Percentiles rank a stretch among this genome's conserved stretches.
These are phyloP conservation scores for Deroplatys truncata DNA, from an alignment of 2,888 invertebrate genomes.

Conservation along the genomic window DNA sequence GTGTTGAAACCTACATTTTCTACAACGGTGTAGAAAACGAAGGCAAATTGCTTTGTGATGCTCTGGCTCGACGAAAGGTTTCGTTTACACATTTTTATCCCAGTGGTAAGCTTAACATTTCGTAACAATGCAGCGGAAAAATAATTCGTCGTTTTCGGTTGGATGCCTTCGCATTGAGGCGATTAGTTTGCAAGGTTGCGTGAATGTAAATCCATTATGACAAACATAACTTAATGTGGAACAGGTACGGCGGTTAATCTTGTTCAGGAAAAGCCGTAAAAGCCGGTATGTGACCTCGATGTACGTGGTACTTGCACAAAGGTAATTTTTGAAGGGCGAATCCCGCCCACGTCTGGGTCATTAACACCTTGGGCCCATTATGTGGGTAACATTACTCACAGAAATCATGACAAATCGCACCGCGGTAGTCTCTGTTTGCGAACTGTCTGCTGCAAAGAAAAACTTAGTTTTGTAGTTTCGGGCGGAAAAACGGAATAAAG, in stretches of 20 bases:
- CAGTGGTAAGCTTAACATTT: too few relatives aligned
- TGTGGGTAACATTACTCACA: not conserved
- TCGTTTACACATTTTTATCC: too few relatives aligned
- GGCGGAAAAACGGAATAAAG: too few relatives aligned
- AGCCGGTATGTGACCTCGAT: not conserved
- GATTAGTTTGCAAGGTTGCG: not conserved
- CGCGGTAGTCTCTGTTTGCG: not conserved
- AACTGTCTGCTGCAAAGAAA: not conserved
- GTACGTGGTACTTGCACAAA: not conserved
- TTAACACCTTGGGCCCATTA: not conserved
- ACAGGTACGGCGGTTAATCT: not conserved
- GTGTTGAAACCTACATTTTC: too few relatives aligned
- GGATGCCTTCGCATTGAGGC: not conserved
- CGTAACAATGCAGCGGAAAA: too few relatives aligned
- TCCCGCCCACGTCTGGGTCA: not conserved
- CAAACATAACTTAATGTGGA: not conserved
- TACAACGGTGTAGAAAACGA: too few relatives aligned
- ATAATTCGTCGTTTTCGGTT: too few relatives aligned
- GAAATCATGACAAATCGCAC: not conserved
- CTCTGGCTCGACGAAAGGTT: too few relatives aligned
- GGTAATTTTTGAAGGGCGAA: not conserved
- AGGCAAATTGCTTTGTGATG: too few relatives aligned
- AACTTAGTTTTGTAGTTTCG: not conserved
- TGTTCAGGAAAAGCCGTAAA: not conserved
- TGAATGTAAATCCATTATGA: not conserved